phyloP scores from a whole-genome alignment of 2,797 vertebrate species.

The Brotogeris chrysoptera region DNA sequence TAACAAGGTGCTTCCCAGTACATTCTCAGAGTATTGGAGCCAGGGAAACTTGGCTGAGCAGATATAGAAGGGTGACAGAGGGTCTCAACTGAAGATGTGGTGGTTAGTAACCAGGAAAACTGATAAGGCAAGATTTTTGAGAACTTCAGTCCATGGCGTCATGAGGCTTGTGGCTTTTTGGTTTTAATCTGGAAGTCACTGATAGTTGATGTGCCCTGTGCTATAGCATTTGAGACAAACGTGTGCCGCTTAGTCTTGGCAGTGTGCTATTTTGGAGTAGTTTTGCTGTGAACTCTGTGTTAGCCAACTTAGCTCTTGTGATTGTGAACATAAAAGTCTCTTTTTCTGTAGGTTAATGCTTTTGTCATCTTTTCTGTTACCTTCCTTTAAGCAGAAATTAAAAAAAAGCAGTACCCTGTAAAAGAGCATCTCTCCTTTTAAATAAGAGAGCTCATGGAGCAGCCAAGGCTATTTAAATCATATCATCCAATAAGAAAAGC shows the following conservation, averaged over 20 bases:
- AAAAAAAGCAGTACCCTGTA: background rate
- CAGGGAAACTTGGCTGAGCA: background rate
- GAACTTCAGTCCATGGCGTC: background rate
- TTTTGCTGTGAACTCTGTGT: background rate
- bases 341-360: background rate
- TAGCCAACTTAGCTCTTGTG: background rate
- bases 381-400: background rate
- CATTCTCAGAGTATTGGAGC: background rate
- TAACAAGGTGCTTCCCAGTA: background rate
- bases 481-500: background rate
- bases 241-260: rapidly evolving
- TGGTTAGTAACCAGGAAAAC: background rate
- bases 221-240: background rate
- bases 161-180: background rate
- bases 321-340: background rate
- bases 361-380: background rate
- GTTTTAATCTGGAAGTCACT: background rate
- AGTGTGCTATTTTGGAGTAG: background rate
- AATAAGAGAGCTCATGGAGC: background rate
- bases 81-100: background rate
- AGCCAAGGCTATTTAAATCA: background rate
- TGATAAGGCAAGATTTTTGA: background rate
- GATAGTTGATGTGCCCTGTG: background rate
- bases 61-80: background rate
- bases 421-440: background rate